Evolutionary conservation across 1,140 invertebrate genomes (phyloP).

Genomic region (Tachypleus tridentatus): DNA sequence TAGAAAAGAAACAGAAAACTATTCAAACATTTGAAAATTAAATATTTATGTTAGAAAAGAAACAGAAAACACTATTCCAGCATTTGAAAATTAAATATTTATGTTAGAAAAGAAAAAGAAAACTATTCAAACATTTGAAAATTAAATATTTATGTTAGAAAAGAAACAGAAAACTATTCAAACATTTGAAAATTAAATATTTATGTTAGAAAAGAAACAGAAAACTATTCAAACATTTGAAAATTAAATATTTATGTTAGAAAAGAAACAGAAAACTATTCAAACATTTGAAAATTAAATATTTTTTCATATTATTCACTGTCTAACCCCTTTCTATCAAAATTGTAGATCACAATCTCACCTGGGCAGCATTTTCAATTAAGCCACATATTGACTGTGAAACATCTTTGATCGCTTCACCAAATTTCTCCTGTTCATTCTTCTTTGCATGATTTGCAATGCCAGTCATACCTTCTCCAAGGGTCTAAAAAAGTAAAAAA

Average conservation of each 20-base stretch:
- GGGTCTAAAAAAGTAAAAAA: conserved; percentile 9
- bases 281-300: background rate
- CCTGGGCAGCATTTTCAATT: conserved; percentile 70
- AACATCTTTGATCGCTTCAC: conserved; percentile 64
- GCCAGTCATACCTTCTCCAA: conserved; percentile 80
- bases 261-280: background rate
- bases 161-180: background rate
- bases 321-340: too few relatives aligned
- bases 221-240: background rate
- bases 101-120: too few relatives aligned
- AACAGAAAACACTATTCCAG: background rate
- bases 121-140: background rate
- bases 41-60: too few relatives aligned
- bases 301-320: too few relatives aligned
- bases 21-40: background rate
- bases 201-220: too few relatives aligned
- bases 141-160: too few relatives aligned
- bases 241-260: too few relatives aligned
- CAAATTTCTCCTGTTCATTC: conserved; percentile 72
- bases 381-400: conserved; percentile 78
- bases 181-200: background rate
- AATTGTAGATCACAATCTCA: background rate
- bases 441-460: conserved; percentile 85
- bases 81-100: background rate
- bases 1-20: too few relatives aligned